These are phyloP conservation scores for Drosophila falleni DNA, from an alignment of 2,888 invertebrate genomes.

Conservation along the genomic window DNA sequence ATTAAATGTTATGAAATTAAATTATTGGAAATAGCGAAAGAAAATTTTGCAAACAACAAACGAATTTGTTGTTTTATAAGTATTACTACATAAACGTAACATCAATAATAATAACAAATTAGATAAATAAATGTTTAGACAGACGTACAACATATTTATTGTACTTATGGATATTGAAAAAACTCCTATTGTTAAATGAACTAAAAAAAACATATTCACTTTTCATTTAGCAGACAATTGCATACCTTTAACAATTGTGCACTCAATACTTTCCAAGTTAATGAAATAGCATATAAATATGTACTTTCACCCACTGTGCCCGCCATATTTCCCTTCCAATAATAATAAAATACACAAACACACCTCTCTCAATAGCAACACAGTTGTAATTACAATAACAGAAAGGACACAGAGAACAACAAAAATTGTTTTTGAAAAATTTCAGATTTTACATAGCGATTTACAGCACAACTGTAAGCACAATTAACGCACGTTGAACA, in stretches of 20 bases:
- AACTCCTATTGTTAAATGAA: constrained; percentile 42
- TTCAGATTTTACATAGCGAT: not conserved
- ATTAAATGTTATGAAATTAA: constrained; percentile 40
- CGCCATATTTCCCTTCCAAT: not conserved
- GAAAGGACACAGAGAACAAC: not conserved
- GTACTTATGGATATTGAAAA: constrained; percentile 21
- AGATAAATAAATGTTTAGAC: constrained; percentile 77
- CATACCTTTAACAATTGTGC: constrained; percentile 15
- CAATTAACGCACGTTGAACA: not conserved
- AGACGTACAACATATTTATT: constrained; percentile 42
- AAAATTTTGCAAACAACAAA: constrained; percentile 46
- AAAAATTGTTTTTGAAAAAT: not conserved
- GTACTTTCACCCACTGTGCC: constrained; percentile 9
- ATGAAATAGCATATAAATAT: constrained; percentile 14
- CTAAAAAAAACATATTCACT: constrained; percentile 43
- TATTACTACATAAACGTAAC: constrained; percentile 34
- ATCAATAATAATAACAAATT: constrained; percentile 42
- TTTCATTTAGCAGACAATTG: constrained; percentile 5
- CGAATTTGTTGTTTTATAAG: constrained; percentile 74
- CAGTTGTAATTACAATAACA: not conserved
- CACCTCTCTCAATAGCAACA: not conserved
- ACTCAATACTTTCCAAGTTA: constrained; percentile 28
- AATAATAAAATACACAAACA: not conserved
- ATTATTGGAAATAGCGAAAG: constrained; percentile 27
- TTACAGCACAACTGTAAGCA: not conserved